Conservation (phyloP, 2,797 vertebrate species). For the Aldrovandia affinis region DNA sequence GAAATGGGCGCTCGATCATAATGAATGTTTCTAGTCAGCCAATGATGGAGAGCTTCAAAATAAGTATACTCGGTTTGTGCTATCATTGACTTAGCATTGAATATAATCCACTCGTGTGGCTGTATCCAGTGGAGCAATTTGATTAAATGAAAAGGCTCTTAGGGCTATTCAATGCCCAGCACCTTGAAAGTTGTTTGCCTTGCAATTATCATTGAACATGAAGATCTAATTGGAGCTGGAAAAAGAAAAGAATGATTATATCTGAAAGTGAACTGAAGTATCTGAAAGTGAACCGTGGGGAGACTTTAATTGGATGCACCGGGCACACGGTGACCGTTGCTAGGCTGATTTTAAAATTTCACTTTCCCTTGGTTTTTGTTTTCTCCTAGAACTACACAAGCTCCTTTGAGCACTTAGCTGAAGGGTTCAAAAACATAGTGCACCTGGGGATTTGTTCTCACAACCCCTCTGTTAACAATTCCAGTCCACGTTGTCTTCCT, state of each 20-base stretch:
- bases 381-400: neutral
- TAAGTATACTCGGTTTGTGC: neutral
- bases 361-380: neutral
- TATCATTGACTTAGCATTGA: slow-evolving; percentile 1
- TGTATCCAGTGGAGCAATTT: neutral
- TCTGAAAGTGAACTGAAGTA: neutral
- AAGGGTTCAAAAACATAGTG: neutral
- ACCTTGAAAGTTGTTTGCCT: slow-evolving; percentile 7
- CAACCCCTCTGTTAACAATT: neutral
- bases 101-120: neutral
- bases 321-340: neutral
- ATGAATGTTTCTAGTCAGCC: slow-evolving; percentile 3
- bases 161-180: neutral
- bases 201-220: neutral
- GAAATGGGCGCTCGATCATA: neutral
- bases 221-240: neutral
- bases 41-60: neutral
- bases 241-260: neutral
- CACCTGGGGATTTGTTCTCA: neutral
- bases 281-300: neutral
- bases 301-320: neutral
- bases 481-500: neutral
- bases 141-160: neutral
- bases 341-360: neutral
- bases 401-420: neutral